Base-by-base conservation (phyloP, 2,888 invertebrate genomes). In the Acleris literana region DNA sequence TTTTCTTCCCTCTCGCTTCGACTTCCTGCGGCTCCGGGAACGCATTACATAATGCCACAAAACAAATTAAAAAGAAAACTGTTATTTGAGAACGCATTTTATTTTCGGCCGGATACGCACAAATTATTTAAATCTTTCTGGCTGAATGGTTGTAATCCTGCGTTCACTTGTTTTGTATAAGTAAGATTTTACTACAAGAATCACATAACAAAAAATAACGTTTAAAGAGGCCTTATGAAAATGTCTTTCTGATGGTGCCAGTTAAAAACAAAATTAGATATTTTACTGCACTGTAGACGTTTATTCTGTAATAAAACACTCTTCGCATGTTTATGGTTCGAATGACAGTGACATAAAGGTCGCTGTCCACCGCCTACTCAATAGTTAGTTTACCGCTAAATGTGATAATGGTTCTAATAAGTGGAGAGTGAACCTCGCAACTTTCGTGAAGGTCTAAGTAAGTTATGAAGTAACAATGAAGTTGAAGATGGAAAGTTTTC, bases 1-100 rank as follows among this genome's bases (percentile, higher is more conserved):
- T 90, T 75, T 89, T 90, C 73, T 91, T 91, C 20, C 89, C 90
- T 75, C 90, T 81, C 9, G 79, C 70, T 75, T 90, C 89, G 3
- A 85, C 69, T 18, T 75, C 77, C 60, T 60, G 49, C 52, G 68
- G 72, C 48, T 76, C 75, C 3, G 65, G 58, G 51, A 72, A 64
- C 2, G 80, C 82, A 49, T 77, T 78, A 74, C 82, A 77, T 4
- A 72, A 61, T 39, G 73, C 69, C 39, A 81, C 57, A 54, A 68
- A 72, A 48, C 57, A 61, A 56, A 62, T 57, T 62, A 66, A 66
- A 57, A 62, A 61, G 29, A 52, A 66, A 61, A 66, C 52, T 22
- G 60, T 43, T 13, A 56, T 55, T 20, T 64, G 55, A 44, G 17
- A 29, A 53, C 61, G 66, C 66, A 66, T 66, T 66, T 62, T 44